Percentiles rank a stretch among this genome's conserved stretches.
phyloP scores from a whole-genome alignment of 2,113 vertebrate genomes.

The Okapia johnstoni region DNA sequence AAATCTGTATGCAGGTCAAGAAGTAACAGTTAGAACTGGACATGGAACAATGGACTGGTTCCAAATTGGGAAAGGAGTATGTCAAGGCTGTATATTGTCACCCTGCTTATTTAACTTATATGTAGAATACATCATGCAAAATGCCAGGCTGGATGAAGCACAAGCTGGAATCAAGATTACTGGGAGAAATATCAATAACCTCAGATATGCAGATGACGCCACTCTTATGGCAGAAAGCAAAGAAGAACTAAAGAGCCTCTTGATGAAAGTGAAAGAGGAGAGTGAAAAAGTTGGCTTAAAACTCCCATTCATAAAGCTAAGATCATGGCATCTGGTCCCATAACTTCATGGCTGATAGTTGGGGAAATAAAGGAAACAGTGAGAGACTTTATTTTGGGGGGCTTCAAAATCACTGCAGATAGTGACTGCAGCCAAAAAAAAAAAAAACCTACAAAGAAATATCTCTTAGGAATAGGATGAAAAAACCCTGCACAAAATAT shows the following conservation, averaged over 20 bases:
- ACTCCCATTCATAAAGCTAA: not conserved
- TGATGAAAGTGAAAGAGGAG: not conserved
- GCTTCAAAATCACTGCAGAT: not conserved
- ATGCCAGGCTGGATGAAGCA: not conserved
- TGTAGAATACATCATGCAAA: not conserved
- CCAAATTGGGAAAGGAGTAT: not conserved
- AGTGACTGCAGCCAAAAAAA: not conserved
- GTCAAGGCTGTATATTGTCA: not conserved
- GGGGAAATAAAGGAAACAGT: not conserved
- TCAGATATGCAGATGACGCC: not conserved
- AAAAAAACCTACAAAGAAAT: not conserved
- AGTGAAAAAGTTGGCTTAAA: not conserved
- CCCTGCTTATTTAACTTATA: not conserved
- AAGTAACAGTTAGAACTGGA: not conserved
- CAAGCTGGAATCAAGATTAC: not conserved
- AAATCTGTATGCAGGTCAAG: not conserved
- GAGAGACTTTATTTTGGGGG: not conserved
- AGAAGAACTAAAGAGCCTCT: not conserved
- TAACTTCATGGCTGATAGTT: not conserved
- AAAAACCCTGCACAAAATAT: not conserved
- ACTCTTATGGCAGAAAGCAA: not conserved
- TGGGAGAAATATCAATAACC: not conserved
- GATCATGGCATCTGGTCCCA: not conserved
- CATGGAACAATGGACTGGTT: not conserved
- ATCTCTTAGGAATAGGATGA: not conserved